Conservation (phyloP, 2,113 vertebrate species). For the Sylvietta virens region DNA sequence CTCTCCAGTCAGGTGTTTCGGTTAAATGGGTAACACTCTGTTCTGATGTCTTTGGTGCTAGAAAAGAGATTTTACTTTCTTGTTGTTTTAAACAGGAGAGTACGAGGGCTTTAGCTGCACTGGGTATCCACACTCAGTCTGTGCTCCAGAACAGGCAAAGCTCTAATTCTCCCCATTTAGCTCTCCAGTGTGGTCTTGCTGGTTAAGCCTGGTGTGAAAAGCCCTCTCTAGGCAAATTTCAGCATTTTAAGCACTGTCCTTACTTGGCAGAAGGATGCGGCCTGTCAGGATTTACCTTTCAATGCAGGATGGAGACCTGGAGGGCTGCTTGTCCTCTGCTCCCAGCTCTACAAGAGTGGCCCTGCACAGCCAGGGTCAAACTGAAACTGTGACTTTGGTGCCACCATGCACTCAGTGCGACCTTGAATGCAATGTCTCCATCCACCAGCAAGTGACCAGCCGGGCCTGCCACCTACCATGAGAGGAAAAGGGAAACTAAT, state of each 20-base stretch:
- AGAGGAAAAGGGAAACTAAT: conserved; percentile 33
- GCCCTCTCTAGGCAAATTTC: conserved; percentile 30
- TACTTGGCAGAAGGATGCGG: neutral
- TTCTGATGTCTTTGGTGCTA: neutral
- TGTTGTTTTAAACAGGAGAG: neutral
- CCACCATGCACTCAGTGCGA: rapidly evolving
- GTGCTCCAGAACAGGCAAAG: conserved; percentile 6
- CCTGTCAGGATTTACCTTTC: neutral
- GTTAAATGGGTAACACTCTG: neutral
- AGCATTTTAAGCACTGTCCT: neutral
- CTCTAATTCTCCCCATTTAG: neutral
- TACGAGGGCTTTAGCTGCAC: neutral
- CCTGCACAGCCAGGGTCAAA: neutral
- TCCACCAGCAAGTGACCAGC: neutral
- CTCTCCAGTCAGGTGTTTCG: neutral
- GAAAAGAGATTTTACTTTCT: neutral
- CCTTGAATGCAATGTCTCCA: neutral
- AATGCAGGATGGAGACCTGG: neutral
- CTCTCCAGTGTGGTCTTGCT: neutral
- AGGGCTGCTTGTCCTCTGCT: neutral
- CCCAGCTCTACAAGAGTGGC: neutral
- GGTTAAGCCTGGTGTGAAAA: conserved; percentile 23
- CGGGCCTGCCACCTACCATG: neutral
- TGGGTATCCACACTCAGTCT: neutral
- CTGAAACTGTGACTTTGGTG: neutral